Evolutionary conservation across 2,797 vertebrate genomes (phyloP).

Genomic region (Gobionotothen gibberifrons): DNA sequence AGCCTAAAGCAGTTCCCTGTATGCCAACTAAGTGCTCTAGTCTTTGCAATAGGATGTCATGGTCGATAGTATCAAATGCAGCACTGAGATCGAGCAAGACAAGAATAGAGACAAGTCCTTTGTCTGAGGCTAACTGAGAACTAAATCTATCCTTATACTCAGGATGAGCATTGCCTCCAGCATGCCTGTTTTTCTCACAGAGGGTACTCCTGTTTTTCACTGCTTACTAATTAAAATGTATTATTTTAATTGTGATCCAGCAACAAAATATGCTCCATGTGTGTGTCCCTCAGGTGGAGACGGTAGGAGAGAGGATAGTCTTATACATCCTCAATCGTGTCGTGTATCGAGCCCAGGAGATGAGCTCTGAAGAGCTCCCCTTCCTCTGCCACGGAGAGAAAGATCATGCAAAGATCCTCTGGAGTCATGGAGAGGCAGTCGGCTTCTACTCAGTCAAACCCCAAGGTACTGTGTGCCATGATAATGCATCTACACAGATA

Average conservation of each 20-base stretch:
- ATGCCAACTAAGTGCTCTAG: too few relatives aligned
- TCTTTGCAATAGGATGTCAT: too few relatives aligned
- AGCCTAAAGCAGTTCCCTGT: too few relatives aligned
- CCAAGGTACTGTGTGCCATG: conserved; percentile 79
- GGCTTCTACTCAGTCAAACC: conserved; percentile 94
- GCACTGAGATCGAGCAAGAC: too few relatives aligned
- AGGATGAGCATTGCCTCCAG: not conserved
- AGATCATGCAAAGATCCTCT: conserved; percentile 90
- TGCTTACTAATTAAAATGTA: not conserved
- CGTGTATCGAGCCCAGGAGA: conserved; percentile 91
- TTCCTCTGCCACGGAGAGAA: conserved; percentile 90
- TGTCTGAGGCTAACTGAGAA: too few relatives aligned
- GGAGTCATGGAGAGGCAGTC: conserved; percentile 90
- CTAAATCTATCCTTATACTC: not conserved
- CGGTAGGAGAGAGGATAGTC: conserved; percentile 89
- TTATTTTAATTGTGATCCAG: too few relatives aligned
- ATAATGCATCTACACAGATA: not conserved
- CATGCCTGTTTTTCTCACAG: not conserved
- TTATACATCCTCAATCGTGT: conserved; percentile 92
- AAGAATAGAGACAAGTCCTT: too few relatives aligned
- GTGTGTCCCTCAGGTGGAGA: conserved; percentile 81
- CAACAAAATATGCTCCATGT: not conserved
- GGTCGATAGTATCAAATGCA: too few relatives aligned
- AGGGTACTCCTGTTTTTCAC: not conserved
- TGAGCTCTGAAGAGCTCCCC: conserved; percentile 81